A percentile compares a stretch with the other conserved stretches of the same genome.
phyloP scores from a whole-genome alignment of 2,797 vertebrate species.

The Coluber constrictor region DNA sequence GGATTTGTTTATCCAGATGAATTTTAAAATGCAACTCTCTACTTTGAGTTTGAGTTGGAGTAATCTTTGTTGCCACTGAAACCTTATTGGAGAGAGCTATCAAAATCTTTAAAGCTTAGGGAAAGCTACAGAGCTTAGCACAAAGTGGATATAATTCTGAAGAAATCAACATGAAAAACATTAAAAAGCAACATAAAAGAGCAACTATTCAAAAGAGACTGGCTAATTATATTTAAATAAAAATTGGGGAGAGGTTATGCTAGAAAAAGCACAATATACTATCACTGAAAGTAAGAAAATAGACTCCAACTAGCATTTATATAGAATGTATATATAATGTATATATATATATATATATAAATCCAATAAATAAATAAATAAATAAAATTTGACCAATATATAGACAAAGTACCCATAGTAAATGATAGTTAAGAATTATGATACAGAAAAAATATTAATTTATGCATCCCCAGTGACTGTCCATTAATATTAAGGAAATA shows the following conservation, averaged over 20 bases:
- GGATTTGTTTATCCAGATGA: constrained; percentile 56
- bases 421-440: not conserved
- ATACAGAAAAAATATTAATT: not conserved
- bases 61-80: constrained; percentile 22
- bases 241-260: not conserved
- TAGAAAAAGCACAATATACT: not conserved
- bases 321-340: no score
- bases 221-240: not conserved
- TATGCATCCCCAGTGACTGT: not conserved
- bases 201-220: not conserved
- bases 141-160: not conserved
- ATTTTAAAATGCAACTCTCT: constrained; percentile 35
- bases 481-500: not conserved
- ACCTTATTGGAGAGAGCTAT: not conserved
- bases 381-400: not conserved
- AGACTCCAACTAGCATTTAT: not conserved
- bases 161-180: not conserved
- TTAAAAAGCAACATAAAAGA: not conserved
- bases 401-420: not conserved
- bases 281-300: not conserved
- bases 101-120: not conserved
- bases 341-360: no score
- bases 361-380: no score
- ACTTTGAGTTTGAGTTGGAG: constrained; percentile 26
- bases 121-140: not conserved